phyloP scores from a whole-genome alignment of 2,113 vertebrate species.

The Hymenochirus boettgeri region DNA sequence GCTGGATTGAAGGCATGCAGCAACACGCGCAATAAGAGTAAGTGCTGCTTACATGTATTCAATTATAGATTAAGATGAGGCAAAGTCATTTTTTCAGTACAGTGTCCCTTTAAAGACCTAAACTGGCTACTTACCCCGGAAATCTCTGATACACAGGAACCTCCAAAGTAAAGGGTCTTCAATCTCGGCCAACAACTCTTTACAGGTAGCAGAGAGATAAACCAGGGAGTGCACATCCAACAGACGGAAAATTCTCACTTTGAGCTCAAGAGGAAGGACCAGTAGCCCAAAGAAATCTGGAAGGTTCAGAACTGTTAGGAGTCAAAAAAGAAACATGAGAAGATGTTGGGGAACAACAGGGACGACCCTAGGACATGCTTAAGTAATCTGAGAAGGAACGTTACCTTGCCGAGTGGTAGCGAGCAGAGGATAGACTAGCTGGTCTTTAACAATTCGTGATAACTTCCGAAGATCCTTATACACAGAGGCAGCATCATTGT shows the following conservation, averaged over 20 bases:
- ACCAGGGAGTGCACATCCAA: slow-evolving; percentile 75
- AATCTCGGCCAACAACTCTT: slow-evolving; percentile 61
- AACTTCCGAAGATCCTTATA: slow-evolving; percentile 83
- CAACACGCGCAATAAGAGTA: no score
- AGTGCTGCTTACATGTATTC: no score
- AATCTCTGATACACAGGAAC: slow-evolving; percentile 81
- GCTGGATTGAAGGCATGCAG: no score
- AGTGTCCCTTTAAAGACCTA: background rate
- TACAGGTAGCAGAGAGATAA: slow-evolving; percentile 72
- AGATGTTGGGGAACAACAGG: background rate
- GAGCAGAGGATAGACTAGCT: slow-evolving; percentile 85
- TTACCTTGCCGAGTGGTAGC: slow-evolving; percentile 86
- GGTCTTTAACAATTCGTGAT: slow-evolving; percentile 88
- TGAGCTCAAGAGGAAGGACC: slow-evolving; percentile 83
- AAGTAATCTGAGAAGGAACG: background rate
- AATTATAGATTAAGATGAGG: no score
- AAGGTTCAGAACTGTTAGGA: slow-evolving; percentile 73
- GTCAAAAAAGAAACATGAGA: background rate
- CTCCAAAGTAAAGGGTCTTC: slow-evolving; percentile 84
- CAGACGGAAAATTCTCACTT: slow-evolving; percentile 81
- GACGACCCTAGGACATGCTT: no score
- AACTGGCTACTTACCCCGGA: slow-evolving; percentile 65
- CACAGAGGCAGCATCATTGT: slow-evolving; percentile 61
- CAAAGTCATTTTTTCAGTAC: no score
- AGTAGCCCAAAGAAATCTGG: slow-evolving; percentile 84